These are phyloP conservation scores for Brachyopa scutellaris DNA, from an alignment of 2,888 invertebrate species.

Conservation along the genomic window DNA sequence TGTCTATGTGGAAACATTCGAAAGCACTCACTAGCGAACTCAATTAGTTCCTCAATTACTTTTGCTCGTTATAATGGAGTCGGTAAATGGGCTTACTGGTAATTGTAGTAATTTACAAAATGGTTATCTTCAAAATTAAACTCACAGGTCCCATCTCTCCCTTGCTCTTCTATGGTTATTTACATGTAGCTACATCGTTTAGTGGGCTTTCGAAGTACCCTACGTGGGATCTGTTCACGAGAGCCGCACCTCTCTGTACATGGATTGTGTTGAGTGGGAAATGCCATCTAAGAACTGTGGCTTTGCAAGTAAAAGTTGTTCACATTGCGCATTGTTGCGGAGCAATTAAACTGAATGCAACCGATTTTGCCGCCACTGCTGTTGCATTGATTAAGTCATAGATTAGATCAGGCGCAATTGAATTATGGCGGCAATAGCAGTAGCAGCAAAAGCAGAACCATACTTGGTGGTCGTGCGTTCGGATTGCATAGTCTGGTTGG, in stretches of 20 bases:
- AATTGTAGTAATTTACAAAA: slow-evolving; percentile 57
- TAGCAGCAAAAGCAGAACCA: slow-evolving; percentile 27
- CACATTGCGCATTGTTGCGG: slow-evolving; percentile 32
- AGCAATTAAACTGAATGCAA: slow-evolving; percentile 28
- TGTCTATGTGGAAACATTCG: slow-evolving; percentile 11
- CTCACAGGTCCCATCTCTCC: neutral
- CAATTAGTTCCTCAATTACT: slow-evolving; percentile 64
- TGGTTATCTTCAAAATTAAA: slow-evolving; percentile 29
- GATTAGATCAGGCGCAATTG: slow-evolving; percentile 50
- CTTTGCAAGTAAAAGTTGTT: slow-evolving; percentile 24
- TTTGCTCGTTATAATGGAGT: slow-evolving; percentile 21
- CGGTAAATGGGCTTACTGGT: slow-evolving; percentile 44
- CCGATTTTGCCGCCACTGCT: neutral
- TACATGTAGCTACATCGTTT: slow-evolving; percentile 3
- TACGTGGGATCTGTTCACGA: too few species aligned
- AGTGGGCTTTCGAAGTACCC: neutral
- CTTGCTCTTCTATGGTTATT: neutral
- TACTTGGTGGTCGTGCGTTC: slow-evolving; percentile 39
- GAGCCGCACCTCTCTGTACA: slow-evolving; percentile 21
- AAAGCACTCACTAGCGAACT: neutral
- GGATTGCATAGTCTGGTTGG: slow-evolving; percentile 16
- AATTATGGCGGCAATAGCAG: slow-evolving; percentile 10
- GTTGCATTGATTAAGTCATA: slow-evolving; percentile 54
- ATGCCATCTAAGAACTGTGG: neutral
- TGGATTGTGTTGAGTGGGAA: slow-evolving; percentile 4